Evolutionary conservation across 2,113 vertebrate species (phyloP), one percentile per base, ranked within the genome.

Genomic region (Perca fluviatilis): DNA sequence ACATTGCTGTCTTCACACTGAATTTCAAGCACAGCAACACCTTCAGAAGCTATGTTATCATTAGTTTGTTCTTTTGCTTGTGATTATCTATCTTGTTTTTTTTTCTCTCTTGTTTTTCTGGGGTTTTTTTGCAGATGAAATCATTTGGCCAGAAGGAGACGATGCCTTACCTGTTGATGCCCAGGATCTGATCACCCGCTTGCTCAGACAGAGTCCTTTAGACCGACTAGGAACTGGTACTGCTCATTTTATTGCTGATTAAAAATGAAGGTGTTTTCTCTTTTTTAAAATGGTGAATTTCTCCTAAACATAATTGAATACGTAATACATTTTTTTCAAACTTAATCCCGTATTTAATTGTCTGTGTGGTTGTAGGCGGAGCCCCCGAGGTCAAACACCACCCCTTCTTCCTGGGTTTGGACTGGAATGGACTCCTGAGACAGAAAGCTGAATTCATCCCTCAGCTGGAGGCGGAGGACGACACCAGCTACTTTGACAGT

Each of bases 401-500:
- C 58, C 84, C 95, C 4, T 99, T 99, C 93, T 99, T 99, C 91
- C 79, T 88, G 58, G 94, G 94, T 27, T 90, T 99, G 93, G 98
- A 99, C 93, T 99, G 98, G 98, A 98, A 97, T 0, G 97, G 98
- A 57, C 96, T 99, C 25, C 95, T 99, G 79, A 92, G 98, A 25
- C 98, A 97, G 90, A 99, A 99, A 90, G 98, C 98, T 0, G 98
- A 99, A 87, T 99, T 99, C 68, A 97, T 99, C 84, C 98, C 98
- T 1, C 98, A 99, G 92, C 94, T 99, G 16, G 98, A 99, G 58
- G 97, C 97, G 0, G 98, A 99, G 74, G 98, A 99, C 0, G 98
- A 99, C 92, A 99, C 98, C 66, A 99, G 98, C 93, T 99, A 99
- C 93, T 99, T 99, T 3, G 98, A 99, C 94, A 99, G 98, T 99